Evolutionary conservation across 2,888 invertebrate genomes (phyloP).

Genomic region (Teleiodes luculella): DNA sequence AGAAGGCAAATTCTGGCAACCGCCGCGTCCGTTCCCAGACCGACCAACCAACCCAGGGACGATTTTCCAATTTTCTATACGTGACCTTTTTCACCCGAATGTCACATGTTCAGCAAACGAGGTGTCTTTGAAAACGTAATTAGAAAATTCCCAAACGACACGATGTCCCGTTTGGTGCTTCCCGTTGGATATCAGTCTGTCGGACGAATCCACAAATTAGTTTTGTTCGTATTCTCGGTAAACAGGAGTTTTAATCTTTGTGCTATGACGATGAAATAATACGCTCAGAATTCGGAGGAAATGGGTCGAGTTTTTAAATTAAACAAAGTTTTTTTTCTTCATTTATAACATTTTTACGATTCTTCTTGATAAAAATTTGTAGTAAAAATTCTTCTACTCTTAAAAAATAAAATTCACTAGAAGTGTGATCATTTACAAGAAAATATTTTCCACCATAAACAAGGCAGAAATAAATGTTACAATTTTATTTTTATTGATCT

Average conservation of each 20-base stretch:
- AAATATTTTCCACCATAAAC: too few relatives aligned
- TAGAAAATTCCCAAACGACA: slow-evolving; percentile 76
- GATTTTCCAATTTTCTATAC: slow-evolving; percentile 69
- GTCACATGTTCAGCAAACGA: slow-evolving; percentile 75
- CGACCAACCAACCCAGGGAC: slow-evolving; percentile 31
- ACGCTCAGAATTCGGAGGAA: too few relatives aligned
- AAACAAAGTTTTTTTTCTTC: too few relatives aligned
- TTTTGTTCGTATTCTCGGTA: slow-evolving; percentile 38
- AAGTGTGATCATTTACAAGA: too few relatives aligned
- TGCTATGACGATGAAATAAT: too few relatives aligned
- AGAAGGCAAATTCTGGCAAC: slow-evolving; percentile 50
- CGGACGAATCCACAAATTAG: slow-evolving; percentile 57
- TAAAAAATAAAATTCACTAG: too few relatives aligned
- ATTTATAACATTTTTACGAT: too few relatives aligned
- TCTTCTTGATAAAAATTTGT: too few relatives aligned
- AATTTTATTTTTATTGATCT: too few relatives aligned
- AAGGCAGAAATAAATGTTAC: too few relatives aligned
- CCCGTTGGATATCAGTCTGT: slow-evolving; percentile 47
- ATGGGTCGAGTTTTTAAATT: too few relatives aligned
- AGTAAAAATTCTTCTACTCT: too few relatives aligned
- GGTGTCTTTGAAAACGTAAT: slow-evolving; percentile 78
- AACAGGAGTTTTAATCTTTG: neutral
- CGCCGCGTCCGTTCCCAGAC: slow-evolving; percentile 26
- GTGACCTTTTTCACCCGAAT: slow-evolving; percentile 73
- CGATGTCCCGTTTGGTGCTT: slow-evolving; percentile 40